A percentile compares a stretch with the other conserved stretches of the same genome.
Conservation (phyloP, 2,113 vertebrate species). For the Cottus gobio region DNA sequence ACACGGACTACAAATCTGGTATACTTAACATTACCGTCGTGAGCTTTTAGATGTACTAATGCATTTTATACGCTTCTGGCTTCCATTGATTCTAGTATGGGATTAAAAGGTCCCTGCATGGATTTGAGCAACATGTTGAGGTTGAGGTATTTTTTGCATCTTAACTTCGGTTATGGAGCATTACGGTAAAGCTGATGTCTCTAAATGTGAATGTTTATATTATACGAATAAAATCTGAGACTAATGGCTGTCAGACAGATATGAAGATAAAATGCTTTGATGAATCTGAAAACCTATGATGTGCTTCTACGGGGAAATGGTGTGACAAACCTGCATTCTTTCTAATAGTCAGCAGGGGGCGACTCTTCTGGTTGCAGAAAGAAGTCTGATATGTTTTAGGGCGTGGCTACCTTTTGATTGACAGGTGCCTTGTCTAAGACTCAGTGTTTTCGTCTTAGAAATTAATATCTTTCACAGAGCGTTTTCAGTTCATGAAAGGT, state of each 20-base stretch:
- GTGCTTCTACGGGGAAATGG: neutral
- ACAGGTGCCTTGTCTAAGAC: neutral
- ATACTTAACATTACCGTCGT: slow-evolving; percentile 31
- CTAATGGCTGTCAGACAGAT: neutral
- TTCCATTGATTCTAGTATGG: slow-evolving; percentile 43
- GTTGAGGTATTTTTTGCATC: neutral
- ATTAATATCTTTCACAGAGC: neutral
- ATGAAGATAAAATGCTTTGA: neutral
- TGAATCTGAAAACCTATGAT: neutral
- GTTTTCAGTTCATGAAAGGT: neutral
- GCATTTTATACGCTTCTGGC: slow-evolving; percentile 29
- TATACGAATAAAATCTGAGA: slow-evolving; percentile 4
- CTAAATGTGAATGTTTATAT: slow-evolving; percentile 1
- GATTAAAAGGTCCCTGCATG: slow-evolving; percentile 42
- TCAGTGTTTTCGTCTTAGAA: neutral
- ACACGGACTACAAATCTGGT: slow-evolving; percentile 28
- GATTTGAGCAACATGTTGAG: neutral
- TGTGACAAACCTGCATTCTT: neutral
- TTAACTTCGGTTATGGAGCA: neutral
- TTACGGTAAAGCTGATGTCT: neutral
- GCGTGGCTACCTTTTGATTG: neutral
- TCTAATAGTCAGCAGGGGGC: too few species aligned
- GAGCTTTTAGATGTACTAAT: slow-evolving; percentile 52
- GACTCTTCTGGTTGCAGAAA: too few species aligned
- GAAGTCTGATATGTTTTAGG: too few species aligned